Evolutionary conservation across 1,140 invertebrate genomes (phyloP).

Genomic region (Drosophila sp.): DNA sequence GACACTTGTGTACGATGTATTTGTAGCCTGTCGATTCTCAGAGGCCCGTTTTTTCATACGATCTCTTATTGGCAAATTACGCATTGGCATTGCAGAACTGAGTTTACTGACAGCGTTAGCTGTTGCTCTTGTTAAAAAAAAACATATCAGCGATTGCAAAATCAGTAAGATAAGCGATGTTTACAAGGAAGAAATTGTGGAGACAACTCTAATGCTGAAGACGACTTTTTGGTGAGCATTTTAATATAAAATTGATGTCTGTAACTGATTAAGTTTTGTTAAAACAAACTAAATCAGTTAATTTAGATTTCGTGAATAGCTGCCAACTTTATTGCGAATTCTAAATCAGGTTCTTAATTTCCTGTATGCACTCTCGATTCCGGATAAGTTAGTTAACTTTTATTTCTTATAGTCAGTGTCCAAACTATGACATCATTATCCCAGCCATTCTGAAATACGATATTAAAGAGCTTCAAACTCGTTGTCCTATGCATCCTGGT

Average conservation of each 20-base stretch:
- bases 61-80: conserved; percentile 94
- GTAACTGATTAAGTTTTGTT: no score
- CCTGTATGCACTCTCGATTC: no score
- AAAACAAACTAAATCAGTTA: no score
- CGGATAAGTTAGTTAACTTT: background rate
- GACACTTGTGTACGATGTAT: conserved; percentile 96
- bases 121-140: conserved; percentile 89
- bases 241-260: background rate
- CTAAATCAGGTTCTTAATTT: no score
- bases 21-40: conserved; percentile 95
- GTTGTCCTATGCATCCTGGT: conserved; percentile 96
- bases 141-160: conserved; percentile 87
- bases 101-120: conserved; percentile 97
- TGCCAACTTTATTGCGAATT: no score
- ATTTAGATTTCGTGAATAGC: no score
- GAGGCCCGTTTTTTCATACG: conserved; percentile 97
- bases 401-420: conserved; percentile 91
- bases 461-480: conserved; percentile 90
- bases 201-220: conserved; percentile 92
- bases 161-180: conserved; percentile 87
- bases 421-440: conserved; percentile 96
- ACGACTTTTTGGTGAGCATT: conserved; percentile 95
- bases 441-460: conserved; percentile 92
- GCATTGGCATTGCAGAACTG: conserved; percentile 98
- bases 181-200: conserved; percentile 91